Evolutionary conservation across 30 jellyfish, hydroid and myxozoan genomes (phyloP).

Genomic region (Sanderia malayensis): DNA sequence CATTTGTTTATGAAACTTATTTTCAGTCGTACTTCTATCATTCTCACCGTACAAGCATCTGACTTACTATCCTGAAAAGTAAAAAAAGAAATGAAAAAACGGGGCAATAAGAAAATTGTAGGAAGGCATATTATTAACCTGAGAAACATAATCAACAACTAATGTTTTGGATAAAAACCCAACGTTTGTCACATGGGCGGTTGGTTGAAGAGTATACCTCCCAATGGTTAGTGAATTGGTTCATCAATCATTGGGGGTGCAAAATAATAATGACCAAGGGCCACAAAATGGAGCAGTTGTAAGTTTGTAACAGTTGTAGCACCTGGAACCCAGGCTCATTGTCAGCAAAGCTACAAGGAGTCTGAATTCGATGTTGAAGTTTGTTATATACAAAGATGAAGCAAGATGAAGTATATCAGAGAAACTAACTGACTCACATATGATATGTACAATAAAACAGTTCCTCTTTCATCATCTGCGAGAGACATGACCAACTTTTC

Average conservation of each 20-base stretch:
- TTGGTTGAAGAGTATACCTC: no score
- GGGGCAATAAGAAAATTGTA: no score
- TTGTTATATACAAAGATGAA: neutral
- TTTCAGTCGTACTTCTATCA: slow-evolving; percentile 23
- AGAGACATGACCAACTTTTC: slow-evolving; percentile 10
- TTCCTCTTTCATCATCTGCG: slow-evolving; percentile 23
- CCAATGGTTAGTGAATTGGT: no score
- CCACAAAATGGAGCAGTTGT: neutral
- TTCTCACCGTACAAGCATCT: slow-evolving; percentile 39
- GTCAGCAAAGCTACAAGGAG: neutral
- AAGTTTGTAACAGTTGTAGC: neutral
- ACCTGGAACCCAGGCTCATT: neutral
- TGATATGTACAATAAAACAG: slow-evolving; percentile 9
- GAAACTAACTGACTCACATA: slow-evolving; percentile 5
- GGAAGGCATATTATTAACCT: no score
- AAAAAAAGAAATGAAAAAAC: no score
- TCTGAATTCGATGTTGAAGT: neutral
- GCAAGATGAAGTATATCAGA: no score
- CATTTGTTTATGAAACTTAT: slow-evolving; percentile 40
- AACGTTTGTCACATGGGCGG: no score
- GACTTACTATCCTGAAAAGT: slow-evolving; percentile 27
- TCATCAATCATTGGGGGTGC: no score
- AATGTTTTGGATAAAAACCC: no score
- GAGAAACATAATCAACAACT: no score
- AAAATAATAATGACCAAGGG: neutral